These are phyloP conservation scores for Hydropsyche tenuis DNA, from an alignment of 1,140 invertebrate genomes.

Conservation along the genomic window DNA sequence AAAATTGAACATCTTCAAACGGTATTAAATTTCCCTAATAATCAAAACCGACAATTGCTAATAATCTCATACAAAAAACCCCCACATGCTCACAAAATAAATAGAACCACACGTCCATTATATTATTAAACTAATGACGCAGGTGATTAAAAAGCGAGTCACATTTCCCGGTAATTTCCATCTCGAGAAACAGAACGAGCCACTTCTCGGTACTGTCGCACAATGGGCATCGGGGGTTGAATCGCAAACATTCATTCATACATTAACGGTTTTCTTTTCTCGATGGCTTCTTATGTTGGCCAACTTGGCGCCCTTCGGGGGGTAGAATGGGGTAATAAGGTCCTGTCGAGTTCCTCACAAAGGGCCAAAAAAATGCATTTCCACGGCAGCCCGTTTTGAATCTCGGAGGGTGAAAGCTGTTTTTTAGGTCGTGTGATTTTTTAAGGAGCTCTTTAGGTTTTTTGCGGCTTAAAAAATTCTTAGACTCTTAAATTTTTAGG, in stretches of 20 bases:
- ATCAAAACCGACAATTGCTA: no score
- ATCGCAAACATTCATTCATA: constrained; percentile 41
- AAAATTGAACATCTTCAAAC: no score
- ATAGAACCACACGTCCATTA: not conserved
- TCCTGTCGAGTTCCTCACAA: constrained; percentile 30
- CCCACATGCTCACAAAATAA: not conserved
- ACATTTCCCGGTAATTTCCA: constrained; percentile 35
- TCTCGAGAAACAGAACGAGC: constrained; percentile 35
- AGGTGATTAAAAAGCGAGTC: constrained; percentile 21
- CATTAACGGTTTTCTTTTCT: constrained; percentile 43
- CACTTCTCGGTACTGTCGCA: constrained; percentile 27
- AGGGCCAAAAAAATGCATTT: no score
- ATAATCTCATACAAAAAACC: no score
- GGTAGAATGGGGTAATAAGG: constrained; percentile 33
- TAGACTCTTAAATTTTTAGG: constrained; percentile 12
- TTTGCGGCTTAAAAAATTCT: constrained; percentile 30
- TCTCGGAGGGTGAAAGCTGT: constrained; percentile 4
- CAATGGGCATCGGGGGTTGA: constrained; percentile 30
- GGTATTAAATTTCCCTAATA: no score
- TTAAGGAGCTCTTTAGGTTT: not conserved
- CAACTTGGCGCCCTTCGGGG: constrained; percentile 44
- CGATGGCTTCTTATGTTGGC: constrained; percentile 7
- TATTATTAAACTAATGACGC: not conserved
- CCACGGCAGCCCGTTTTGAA: constrained; percentile 1
- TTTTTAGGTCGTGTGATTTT: constrained; percentile 28